Evolutionary conservation across 2,113 vertebrate species (phyloP), one percentile per base, ranked within the genome.

Genomic region (Orycteropus afer): DNA sequence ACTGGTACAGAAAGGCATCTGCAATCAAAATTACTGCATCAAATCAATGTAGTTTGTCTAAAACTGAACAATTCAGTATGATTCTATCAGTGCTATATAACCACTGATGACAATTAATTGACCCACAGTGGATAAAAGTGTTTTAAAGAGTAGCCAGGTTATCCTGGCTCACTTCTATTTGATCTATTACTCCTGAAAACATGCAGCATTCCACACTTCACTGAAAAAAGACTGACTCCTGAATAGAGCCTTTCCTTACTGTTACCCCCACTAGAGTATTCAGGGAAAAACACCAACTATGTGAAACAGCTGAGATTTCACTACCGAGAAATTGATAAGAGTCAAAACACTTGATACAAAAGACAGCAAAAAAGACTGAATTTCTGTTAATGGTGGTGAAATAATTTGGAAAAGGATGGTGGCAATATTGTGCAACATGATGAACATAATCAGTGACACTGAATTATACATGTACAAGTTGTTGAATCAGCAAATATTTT

Each of bases 21-120:
- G 34, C 29, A 53, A 15, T 89, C 63, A 89, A 61, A 94, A 91
- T 89, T n/a, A 91, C 59, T 59, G n/a, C n/a, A n/a, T n/a, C n/a
- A n/a, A n/a, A n/a, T n/a, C n/a, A n/a, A n/a, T n/a, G n/a, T n/a
- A 91, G 65, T 34, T 47, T n/a, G 14, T n/a, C 94, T 14, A 77
- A 79, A 86, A 67, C 23, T 6, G 4, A 89, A 55, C 80, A 79
- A 79, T 86, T 22, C 13, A 51, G 59, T 92, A 82, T 18, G 15
- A 47, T 82, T 20, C 13, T 83, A 90, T 88, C 14, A 42, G 69
- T n/a, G n/a, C n/a, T 86, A 57, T 82, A 14, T 7, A 40, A 37
- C 63, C 59, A 87, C 67, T 51, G 89, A 42, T 49, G 87, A 71
- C 11, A 79, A 23, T n/a, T 51, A 40, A 81, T 55, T n/a, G 22